Conservation (phyloP, 2,888 invertebrate genomes). For the Trissolcus brochymenae region DNA sequence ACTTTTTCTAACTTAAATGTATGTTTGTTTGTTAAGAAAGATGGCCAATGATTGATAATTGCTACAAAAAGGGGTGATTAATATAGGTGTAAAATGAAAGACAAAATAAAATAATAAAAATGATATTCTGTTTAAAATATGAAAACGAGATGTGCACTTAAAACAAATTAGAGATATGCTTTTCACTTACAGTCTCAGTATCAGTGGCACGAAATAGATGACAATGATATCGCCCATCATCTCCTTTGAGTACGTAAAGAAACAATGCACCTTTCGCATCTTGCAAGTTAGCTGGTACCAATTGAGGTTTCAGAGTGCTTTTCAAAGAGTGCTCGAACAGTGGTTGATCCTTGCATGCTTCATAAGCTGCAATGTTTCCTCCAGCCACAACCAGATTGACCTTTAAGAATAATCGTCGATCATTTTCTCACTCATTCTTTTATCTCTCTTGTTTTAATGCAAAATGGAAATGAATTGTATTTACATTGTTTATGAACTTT, state of each 20-base stretch:
- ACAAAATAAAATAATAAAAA: neutral
- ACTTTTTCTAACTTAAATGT: too few relatives aligned
- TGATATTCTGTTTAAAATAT: neutral
- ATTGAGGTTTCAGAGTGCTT: conserved; percentile 67
- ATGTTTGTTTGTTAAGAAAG: too few relatives aligned
- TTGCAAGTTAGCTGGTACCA: conserved; percentile 78
- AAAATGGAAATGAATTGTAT: neutral
- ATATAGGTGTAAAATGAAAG: neutral
- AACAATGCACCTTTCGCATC: conserved; percentile 79
- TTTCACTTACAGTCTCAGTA: conserved; percentile 80
- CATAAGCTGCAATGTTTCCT: conserved; percentile 76
- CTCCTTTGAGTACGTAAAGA: conserved; percentile 85
- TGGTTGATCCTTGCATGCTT: conserved; percentile 66
- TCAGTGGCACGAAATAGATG: conserved; percentile 84
- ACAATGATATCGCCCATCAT: conserved; percentile 85
- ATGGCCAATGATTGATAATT: too few relatives aligned
- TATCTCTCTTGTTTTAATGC: neutral
- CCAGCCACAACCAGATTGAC: conserved; percentile 85
- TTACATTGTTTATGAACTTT: neutral
- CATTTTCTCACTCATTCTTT: neutral
- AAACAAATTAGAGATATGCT: too few relatives aligned
- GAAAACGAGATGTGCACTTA: neutral
- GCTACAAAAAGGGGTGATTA: neutral
- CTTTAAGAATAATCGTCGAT: conserved; percentile 75
- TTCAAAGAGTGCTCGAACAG: conserved; percentile 71